Conservation (phyloP, 1,140 invertebrate species). For the Vollenhovia emeryi region DNA sequence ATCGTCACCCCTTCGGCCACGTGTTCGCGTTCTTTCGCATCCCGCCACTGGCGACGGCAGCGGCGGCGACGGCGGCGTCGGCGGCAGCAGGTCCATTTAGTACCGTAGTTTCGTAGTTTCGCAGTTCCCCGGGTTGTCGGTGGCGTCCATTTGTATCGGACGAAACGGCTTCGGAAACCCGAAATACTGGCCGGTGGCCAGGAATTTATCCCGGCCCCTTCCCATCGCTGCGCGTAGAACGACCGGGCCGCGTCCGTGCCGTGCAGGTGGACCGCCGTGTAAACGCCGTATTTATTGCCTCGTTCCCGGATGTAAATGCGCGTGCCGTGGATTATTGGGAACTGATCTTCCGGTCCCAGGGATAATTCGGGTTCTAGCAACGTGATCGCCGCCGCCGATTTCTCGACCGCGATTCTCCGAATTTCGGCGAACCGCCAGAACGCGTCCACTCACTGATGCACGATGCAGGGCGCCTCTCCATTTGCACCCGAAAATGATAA, state of each 20-base stretch:
- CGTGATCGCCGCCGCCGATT: slow-evolving; percentile 18
- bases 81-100: slow-evolving; percentile 62
- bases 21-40: slow-evolving; percentile 51
- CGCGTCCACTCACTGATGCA: background rate
- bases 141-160: slow-evolving; percentile 78
- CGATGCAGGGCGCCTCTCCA: background rate
- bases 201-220: slow-evolving; percentile 74
- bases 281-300: slow-evolving; percentile 78
- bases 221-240: slow-evolving; percentile 25
- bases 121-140: slow-evolving; percentile 69
- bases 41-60: slow-evolving; percentile 10
- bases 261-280: slow-evolving; percentile 75
- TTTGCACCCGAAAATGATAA: background rate
- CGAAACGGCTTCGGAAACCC: slow-evolving; percentile 71
- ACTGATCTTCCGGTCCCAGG: slow-evolving; percentile 74
- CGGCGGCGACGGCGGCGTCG: background rate
- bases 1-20: slow-evolving; percentile 31
- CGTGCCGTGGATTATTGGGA: slow-evolving; percentile 78
- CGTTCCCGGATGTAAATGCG: slow-evolving; percentile 77
- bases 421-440: slow-evolving; percentile 53
- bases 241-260: slow-evolving; percentile 2
- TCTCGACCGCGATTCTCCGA: slow-evolving; percentile 31
- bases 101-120: slow-evolving; percentile 76
- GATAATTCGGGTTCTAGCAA: slow-evolving; percentile 69
- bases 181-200: slow-evolving; percentile 78